Evolutionary conservation across 2,888 invertebrate species (phyloP), one percentile per base, ranked within the genome.

Genomic region (Galerucella pusilla): DNA sequence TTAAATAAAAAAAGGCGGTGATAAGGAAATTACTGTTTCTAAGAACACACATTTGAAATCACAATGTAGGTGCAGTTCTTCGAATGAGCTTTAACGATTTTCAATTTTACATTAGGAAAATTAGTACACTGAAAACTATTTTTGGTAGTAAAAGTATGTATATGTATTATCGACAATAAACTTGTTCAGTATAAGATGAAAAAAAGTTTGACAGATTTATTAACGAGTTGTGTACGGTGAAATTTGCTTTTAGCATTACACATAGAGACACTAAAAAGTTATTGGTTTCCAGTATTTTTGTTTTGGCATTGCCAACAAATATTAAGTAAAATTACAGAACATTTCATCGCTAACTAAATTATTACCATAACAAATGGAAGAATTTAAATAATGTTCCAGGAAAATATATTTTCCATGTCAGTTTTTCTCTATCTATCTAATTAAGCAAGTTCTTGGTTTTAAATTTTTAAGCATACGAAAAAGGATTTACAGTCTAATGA

Each of bases 401-500:
- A 14, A 14, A 49, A 14, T 12, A 49, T 49, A 49, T 49, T 14
- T 49, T 12, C 12, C 11, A 49, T 49, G 49, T 49, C 14, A 49
- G 46, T 12, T 42, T 42, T 42, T 42, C 35, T 6, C 6, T 42
- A 7, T 42, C 35, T 42, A 42, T 6, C 35, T 42, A 42, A 42
- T 20, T 20, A 20, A 20, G 1, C 20, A 20, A 1, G 1, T 20
- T 20, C 20, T n/a, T 14, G 5, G 12, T 52, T n/a, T 52, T 4
- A 52, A 7, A 12, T 12, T 12, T 52, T 12, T 11, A 12, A 46
- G 20, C 9, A 52, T 52, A 52, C 52, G 52, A n/a, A 12, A 52
- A 52, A 52, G n/a, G 52, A n/a, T 52, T 14, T n/a, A n/a, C 52
- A 52, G 52, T 52, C n/a, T 52, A 52, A 52, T n/a, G n/a, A 52